Percentiles rank a stretch among this genome's conserved stretches.
phyloP scores from a whole-genome alignment of 2,888 invertebrate species.

The Drosophila parthenogenetica region DNA sequence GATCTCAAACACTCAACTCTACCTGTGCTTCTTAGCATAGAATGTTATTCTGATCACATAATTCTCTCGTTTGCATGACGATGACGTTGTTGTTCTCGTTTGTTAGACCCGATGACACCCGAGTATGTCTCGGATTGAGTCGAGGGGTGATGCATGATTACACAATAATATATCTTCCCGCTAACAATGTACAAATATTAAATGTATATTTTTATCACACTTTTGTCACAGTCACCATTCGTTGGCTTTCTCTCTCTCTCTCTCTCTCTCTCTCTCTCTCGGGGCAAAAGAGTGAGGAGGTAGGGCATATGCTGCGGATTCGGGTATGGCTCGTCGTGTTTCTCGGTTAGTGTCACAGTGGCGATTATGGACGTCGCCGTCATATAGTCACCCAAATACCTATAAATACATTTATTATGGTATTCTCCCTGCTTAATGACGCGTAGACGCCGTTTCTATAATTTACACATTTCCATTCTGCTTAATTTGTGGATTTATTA shows the following conservation, averaged over 20 bases:
- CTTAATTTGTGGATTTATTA: constrained; percentile 70
- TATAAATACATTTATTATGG: constrained; percentile 81
- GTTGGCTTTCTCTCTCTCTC: constrained; percentile 10
- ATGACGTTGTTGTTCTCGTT: constrained; percentile 25
- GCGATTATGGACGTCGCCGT: constrained; percentile 76
- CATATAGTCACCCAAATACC: constrained; percentile 71
- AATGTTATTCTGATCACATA: constrained; percentile 8
- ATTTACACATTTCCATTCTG: constrained; percentile 73
- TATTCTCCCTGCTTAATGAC: constrained; percentile 81
- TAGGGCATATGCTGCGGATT: background rate
- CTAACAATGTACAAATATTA: constrained; percentile 81
- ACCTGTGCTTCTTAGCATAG: background rate
- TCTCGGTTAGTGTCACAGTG: constrained; percentile 79
- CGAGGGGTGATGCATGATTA: constrained; percentile 57
- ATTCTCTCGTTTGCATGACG: constrained; percentile 5
- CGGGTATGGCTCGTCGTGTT: constrained; percentile 39
- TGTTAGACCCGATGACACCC: background rate
- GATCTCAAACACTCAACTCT: background rate
- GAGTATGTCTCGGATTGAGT: constrained; percentile 1
- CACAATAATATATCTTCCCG: constrained; percentile 77
- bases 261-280: background rate
- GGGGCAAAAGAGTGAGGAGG: background rate
- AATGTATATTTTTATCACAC: constrained; percentile 81
- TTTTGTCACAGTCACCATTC: constrained; percentile 58
- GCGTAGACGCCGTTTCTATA: constrained; percentile 71